phyloP scores from a whole-genome alignment of 2,113 vertebrate genomes.

The Chascanopsetta lugubris region DNA sequence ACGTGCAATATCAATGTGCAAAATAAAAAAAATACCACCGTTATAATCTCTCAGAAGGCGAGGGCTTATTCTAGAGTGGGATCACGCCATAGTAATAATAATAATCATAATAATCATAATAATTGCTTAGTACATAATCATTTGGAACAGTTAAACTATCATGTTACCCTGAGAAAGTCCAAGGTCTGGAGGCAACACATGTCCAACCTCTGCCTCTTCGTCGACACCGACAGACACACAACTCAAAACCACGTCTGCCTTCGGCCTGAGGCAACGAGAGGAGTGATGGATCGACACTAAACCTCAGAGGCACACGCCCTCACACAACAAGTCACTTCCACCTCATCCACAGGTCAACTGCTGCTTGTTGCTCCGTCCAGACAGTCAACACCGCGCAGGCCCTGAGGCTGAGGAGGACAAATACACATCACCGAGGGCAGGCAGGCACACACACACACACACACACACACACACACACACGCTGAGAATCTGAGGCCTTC shows the following conservation, averaged over 20 bases:
- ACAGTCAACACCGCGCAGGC: slow-evolving; percentile 61
- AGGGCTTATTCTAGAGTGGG: no score
- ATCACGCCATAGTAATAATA: no score
- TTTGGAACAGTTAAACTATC: no score
- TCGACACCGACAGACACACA: background rate
- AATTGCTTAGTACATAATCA: no score
- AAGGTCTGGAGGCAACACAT: background rate
- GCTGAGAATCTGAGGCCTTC: slow-evolving; percentile 11
- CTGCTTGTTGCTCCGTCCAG: slow-evolving; percentile 57
- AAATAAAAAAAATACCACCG: no score
- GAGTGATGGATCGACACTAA: slow-evolving; percentile 45
- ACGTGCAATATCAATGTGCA: no score
- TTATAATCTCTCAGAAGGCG: no score
- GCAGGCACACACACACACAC: background rate
- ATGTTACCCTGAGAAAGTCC: no score
- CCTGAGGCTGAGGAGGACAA: slow-evolving; percentile 52
- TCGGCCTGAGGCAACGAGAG: slow-evolving; percentile 23
- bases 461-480: background rate
- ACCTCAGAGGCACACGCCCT: slow-evolving; percentile 23
- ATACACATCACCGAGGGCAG: slow-evolving; percentile 2
- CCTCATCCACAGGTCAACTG: slow-evolving; percentile 62
- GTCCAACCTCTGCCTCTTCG: background rate
- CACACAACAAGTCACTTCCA: slow-evolving; percentile 48
- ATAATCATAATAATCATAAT: no score
- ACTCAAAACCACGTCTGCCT: slow-evolving; percentile 14